Evolutionary conservation across 2,113 vertebrate species (phyloP).

Genomic region (Tragelaphus imberbis): DNA sequence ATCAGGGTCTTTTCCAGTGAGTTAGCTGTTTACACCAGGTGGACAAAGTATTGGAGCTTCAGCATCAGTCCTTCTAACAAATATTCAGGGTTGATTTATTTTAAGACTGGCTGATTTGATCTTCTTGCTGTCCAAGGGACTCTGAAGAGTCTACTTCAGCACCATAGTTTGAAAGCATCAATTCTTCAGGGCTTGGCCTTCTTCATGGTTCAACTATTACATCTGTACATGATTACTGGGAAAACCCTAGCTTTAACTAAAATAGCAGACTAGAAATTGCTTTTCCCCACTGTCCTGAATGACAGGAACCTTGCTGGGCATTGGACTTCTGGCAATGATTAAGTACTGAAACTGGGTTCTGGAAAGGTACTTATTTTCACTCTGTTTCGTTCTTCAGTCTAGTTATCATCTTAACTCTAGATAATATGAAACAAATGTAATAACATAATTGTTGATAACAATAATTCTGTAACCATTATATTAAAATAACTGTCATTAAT

Average conservation of each 20-base stretch:
- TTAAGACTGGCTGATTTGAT: background rate
- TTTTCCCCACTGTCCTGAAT: background rate
- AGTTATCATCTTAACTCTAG: background rate
- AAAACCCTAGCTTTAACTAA: background rate
- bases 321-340: background rate
- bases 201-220: background rate
- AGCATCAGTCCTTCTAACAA: background rate
- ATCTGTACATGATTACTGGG: background rate
- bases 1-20: background rate
- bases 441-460: background rate
- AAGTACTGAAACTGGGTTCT: background rate
- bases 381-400: background rate
- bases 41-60: background rate
- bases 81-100: background rate
- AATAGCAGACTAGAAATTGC: background rate
- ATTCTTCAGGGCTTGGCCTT: background rate
- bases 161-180: background rate
- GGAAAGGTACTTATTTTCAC: background rate
- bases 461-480: background rate
- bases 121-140: background rate
- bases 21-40: background rate
- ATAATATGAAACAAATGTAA: background rate
- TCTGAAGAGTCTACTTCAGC: background rate
- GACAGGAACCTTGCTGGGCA: no score
- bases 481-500: background rate